Percentiles rank a stretch among this genome's conserved stretches.
phyloP scores from a whole-genome alignment of 2,888 invertebrate genomes.

The Drosophila anomalipes region DNA sequence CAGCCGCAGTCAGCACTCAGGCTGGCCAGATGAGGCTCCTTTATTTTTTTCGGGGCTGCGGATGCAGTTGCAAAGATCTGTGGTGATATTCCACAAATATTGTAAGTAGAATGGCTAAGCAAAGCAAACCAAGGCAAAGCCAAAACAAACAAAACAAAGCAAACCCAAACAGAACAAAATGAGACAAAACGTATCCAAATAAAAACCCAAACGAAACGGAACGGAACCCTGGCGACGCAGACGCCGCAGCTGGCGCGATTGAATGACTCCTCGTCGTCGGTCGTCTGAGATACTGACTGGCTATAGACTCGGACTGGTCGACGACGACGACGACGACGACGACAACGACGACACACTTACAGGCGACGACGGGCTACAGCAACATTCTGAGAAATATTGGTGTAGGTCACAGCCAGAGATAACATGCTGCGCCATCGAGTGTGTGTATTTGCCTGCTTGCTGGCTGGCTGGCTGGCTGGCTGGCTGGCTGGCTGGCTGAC shows the following conservation, averaged over 20 bases:
- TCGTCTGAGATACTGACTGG: slow-evolving; percentile 78
- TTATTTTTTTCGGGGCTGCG: slow-evolving; percentile 56
- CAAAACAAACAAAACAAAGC: slow-evolving; percentile 50
- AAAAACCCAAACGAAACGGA: slow-evolving; percentile 52
- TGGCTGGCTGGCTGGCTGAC: slow-evolving; percentile 6
- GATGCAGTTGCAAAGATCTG: slow-evolving; percentile 73
- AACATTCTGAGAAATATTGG: slow-evolving; percentile 86
- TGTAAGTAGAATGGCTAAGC: slow-evolving; percentile 77
- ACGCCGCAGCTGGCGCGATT: slow-evolving; percentile 80
- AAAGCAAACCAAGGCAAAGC: slow-evolving; percentile 54
- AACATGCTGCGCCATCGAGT: slow-evolving; percentile 84
- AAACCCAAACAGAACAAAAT: slow-evolving; percentile 41
- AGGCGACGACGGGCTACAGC: slow-evolving; percentile 76
- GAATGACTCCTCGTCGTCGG: slow-evolving; percentile 76
- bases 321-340: slow-evolving; percentile 47
- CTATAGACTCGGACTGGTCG: slow-evolving; percentile 57
- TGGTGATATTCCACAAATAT: slow-evolving; percentile 78
- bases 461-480: slow-evolving; percentile 1
- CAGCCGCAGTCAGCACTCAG: slow-evolving; percentile 13
- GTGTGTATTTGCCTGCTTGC: slow-evolving; percentile 16
- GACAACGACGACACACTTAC: slow-evolving; percentile 71
- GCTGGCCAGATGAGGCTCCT: slow-evolving; percentile 40
- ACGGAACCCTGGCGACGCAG: slow-evolving; percentile 65
- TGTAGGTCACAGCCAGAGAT: slow-evolving; percentile 86
- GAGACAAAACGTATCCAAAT: slow-evolving; percentile 51